These are phyloP conservation scores for Myotis davidii DNA, from an alignment of 2,113 vertebrate genomes.

Conservation along the genomic window DNA sequence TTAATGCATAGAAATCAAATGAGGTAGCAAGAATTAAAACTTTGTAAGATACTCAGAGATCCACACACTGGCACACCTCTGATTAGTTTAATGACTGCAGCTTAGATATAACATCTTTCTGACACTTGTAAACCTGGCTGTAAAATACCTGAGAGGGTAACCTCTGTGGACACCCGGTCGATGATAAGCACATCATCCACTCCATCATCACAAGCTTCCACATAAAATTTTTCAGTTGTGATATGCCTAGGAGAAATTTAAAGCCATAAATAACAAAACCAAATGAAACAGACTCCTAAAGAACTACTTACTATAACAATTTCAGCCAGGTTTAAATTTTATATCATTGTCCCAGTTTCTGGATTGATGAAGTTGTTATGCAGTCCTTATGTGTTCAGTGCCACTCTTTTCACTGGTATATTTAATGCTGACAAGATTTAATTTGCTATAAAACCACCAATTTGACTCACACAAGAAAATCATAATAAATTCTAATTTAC, in stretches of 20 bases:
- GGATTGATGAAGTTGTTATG: accelerated
- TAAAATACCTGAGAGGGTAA: constrained; percentile 91
- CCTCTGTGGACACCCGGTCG: constrained; percentile 95
- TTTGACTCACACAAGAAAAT: neutral
- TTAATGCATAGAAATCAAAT: neutral
- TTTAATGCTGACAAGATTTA: neutral
- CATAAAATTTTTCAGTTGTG: constrained; percentile 95
- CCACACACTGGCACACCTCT: neutral
- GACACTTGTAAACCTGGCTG: too few species aligned
- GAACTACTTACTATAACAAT: neutral
- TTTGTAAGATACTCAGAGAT: neutral
- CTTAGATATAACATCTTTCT: neutral
- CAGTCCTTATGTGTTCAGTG: neutral
- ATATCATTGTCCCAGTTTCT: neutral
- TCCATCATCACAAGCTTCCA: constrained; percentile 94
- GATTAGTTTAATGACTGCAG: neutral
- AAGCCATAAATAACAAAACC: neutral
- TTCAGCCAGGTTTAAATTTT: neutral
- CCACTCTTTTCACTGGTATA: neutral
- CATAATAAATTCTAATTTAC: neutral
- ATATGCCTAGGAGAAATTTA: constrained; percentile 87
- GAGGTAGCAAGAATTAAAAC: neutral
- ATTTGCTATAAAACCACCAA: neutral
- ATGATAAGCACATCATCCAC: constrained; percentile 92
- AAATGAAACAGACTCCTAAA: neutral